phyloP scores from a whole-genome alignment of 2,797 vertebrate genomes.

The Siniperca obscura region DNA sequence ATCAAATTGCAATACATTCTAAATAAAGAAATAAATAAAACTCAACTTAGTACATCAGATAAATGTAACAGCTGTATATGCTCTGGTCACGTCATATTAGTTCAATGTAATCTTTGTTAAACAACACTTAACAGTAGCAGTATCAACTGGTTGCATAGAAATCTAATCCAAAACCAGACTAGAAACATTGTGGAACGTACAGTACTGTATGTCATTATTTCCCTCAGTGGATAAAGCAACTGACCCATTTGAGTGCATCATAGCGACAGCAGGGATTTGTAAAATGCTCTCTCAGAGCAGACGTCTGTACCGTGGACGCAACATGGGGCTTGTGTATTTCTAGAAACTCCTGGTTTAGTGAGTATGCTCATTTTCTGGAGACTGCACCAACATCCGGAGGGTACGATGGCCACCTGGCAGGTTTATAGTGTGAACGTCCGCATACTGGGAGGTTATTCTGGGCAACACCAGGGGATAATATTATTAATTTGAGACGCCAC shows the following conservation, averaged over 20 bases:
- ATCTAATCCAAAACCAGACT: not conserved
- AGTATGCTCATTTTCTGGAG: slow-evolving; percentile 57
- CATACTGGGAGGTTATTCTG: slow-evolving; percentile 67
- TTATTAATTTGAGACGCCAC: slow-evolving; percentile 40
- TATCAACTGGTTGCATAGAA: not conserved
- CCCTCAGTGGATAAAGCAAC: slow-evolving; percentile 7
- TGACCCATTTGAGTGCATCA: slow-evolving; percentile 52
- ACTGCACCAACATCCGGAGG: slow-evolving; percentile 62
- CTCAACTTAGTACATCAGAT: not conserved
- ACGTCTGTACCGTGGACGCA: slow-evolving; percentile 24
- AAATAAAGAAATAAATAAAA: not conserved
- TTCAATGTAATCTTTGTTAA: not conserved
- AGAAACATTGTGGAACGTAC: not conserved
- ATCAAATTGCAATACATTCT: not conserved
- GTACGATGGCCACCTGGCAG: slow-evolving; percentile 68
- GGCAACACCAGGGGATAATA: slow-evolving; percentile 28
- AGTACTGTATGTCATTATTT: not conserved
- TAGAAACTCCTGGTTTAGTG: slow-evolving; percentile 48
- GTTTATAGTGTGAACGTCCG: slow-evolving; percentile 38
- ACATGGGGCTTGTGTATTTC: slow-evolving; percentile 49
- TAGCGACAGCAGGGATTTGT: slow-evolving; percentile 35
- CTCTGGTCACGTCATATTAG: not conserved
- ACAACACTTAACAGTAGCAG: not conserved
- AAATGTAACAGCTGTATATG: not conserved
- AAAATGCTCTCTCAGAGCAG: slow-evolving; percentile 41